phyloP scores from a whole-genome alignment of 2,888 invertebrate genomes.

The Axea sp. region DNA sequence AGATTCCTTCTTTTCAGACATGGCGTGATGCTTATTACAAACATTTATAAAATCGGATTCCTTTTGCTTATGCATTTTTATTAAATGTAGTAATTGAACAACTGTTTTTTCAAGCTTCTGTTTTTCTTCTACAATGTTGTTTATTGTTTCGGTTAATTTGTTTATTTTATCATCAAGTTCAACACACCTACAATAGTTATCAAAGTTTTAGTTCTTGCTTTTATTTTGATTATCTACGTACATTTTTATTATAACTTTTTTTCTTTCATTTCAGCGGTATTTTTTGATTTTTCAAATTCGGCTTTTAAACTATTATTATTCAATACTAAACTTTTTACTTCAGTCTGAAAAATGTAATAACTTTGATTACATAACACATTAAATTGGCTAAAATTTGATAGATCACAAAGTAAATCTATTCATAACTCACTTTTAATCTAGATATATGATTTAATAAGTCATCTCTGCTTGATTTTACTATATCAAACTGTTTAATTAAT shows the following conservation, averaged over 20 bases:
- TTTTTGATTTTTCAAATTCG: slow-evolving; percentile 66
- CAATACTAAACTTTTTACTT: slow-evolving; percentile 56
- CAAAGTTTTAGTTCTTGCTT: slow-evolving; percentile 1
- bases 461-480: slow-evolving; percentile 62
- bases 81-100: slow-evolving; percentile 62
- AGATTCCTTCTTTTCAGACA: too few species aligned
- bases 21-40: too few species aligned
- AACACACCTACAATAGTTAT: slow-evolving; percentile 2
- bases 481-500: slow-evolving; percentile 64
- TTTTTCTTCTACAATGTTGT: slow-evolving; percentile 54
- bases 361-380: too few species aligned
- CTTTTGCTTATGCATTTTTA: slow-evolving; percentile 66
- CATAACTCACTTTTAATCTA: slow-evolving; percentile 61
- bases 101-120: slow-evolving; percentile 64
- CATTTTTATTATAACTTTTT: slow-evolving; percentile 62
- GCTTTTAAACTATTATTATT: slow-evolving; percentile 62
- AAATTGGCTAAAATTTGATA: not conserved
- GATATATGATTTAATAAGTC: slow-evolving; percentile 61
- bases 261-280: slow-evolving; percentile 64
- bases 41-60: slow-evolving; percentile 66
- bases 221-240: slow-evolving; percentile 30
- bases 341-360: slow-evolving; percentile 62
- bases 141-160: not conserved
- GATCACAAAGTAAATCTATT: slow-evolving; percentile 16
- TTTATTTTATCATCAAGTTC: slow-evolving; percentile 2